A percentile compares a stretch with the other conserved stretches of the same genome.
These are phyloP conservation scores for Megatriorchis doriae DNA, from an alignment of 2,113 vertebrate genomes.

Conservation along the genomic window DNA sequence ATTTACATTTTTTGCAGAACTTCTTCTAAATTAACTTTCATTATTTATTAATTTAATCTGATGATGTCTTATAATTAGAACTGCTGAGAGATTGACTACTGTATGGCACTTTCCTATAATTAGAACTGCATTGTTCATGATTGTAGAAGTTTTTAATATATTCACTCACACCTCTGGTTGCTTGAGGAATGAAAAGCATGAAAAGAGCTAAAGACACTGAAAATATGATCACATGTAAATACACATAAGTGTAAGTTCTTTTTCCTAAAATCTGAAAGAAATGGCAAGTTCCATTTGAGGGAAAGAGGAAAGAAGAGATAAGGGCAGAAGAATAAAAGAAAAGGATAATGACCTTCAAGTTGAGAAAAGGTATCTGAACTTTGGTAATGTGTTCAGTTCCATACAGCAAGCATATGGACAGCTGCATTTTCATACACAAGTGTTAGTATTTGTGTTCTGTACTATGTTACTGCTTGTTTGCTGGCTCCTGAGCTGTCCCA, in stretches of 20 bases:
- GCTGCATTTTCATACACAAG: neutral
- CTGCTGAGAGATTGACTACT: slow-evolving; percentile 35
- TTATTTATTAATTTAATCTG: slow-evolving; percentile 64
- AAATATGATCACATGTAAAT: neutral
- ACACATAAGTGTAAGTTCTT: neutral
- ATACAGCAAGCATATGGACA: neutral
- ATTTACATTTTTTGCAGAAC: slow-evolving; percentile 40
- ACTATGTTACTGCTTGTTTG: neutral
- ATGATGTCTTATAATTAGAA: slow-evolving; percentile 61
- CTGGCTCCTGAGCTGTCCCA: neutral
- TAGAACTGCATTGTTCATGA: slow-evolving; percentile 31
- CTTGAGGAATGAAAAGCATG: neutral
- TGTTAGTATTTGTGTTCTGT: neutral
- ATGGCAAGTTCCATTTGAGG: neutral
- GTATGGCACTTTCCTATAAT: slow-evolving; percentile 25
- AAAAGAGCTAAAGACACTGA: neutral
- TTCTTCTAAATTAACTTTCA: slow-evolving; percentile 52
- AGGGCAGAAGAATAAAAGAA: neutral
- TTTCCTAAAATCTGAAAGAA: neutral
- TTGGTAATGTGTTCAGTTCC: neutral
- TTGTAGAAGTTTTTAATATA: neutral
- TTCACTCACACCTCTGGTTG: neutral
- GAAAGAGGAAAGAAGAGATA: neutral
- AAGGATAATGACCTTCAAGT: neutral
- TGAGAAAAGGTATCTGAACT: neutral